Base-by-base conservation (phyloP, 2,113 vertebrate genomes). In the Toxostoma redivivum region DNA sequence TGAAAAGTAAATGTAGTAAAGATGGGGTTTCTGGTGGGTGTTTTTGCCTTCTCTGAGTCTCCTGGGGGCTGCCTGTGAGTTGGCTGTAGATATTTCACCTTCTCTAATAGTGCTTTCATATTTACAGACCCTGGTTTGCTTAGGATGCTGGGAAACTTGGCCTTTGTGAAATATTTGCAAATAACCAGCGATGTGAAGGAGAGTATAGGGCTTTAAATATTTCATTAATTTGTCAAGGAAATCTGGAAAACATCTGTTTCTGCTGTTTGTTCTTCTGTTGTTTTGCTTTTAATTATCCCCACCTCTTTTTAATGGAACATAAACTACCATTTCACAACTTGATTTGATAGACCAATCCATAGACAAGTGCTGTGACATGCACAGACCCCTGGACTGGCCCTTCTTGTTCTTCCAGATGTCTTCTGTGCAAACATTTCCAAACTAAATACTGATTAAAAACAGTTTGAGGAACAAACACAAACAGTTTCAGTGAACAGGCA, bases 251-350 rank as follows among this genome's bases (percentile, higher is more conserved):
- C 93, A 96, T 92, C 88, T 96, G 93, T 80, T 40, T 90, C 79
- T 30, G 12, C 72, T 92, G 81, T 93, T 96, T 90, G 80, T 81
- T 95, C 81, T 86, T 91, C 37, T 73, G 27, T 56, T 92, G 70
- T 69, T 92, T 97, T 95, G 92, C 85, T 95, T 94, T 96, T 95
- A 92, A 95, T 96, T 95, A 90, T 86, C 57, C 31, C 67, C 25
- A 86, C 64, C 64, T 93, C 87, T 84, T 92, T 81, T 69, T 84
- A 93, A 54, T 81, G 77, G 82, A 92, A 82, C 76, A 82, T 94
- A 94, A 95, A 85, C 77, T 90, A 78, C 25, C 45, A 67, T 88
- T 94, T 94, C 89, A 91, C 82, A 90, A 87, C 85, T 86, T 86
- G 33, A 67, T 82, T 47, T 44, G 90, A 77, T 64, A 87, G 80